Percentiles rank a stretch among this genome's conserved stretches.
These are phyloP conservation scores for Himalopsyche tibetana DNA, from an alignment of 2,888 invertebrate genomes.

Conservation along the genomic window DNA sequence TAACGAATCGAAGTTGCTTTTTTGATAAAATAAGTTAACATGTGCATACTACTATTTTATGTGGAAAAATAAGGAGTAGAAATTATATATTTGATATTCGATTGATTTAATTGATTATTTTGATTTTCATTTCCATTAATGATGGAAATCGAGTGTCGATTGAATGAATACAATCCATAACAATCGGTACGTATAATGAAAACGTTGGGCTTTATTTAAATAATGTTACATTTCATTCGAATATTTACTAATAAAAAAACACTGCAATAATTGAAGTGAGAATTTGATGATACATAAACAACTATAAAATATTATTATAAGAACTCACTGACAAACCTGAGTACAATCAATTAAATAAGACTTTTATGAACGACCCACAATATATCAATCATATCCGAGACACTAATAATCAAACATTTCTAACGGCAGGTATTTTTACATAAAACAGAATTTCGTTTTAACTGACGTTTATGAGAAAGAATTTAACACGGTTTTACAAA, in stretches of 20 bases:
- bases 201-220: neutral
- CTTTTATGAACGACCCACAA: neutral
- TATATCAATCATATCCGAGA: neutral
- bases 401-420: slow-evolving; percentile 1
- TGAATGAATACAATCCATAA: too few relatives aligned
- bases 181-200: too few relatives aligned
- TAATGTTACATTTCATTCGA: neutral
- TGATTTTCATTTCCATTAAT: too few relatives aligned
- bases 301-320: slow-evolving; percentile 20
- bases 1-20: too few relatives aligned
- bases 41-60: too few relatives aligned
- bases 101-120: too few relatives aligned
- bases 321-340: neutral
- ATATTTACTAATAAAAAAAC: neutral
- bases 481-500: slow-evolving; percentile 33
- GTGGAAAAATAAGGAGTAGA: too few relatives aligned
- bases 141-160: too few relatives aligned
- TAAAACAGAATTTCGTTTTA: neutral
- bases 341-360: neutral
- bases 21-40: too few relatives aligned
- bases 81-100: too few relatives aligned
- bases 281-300: slow-evolving; percentile 37
- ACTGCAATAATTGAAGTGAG: neutral
- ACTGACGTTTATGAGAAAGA: slow-evolving; percentile 40
- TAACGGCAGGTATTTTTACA: neutral